These are phyloP conservation scores for Drosophila meridionalis DNA, from an alignment of 2,888 invertebrate genomes.

Conservation along the genomic window DNA sequence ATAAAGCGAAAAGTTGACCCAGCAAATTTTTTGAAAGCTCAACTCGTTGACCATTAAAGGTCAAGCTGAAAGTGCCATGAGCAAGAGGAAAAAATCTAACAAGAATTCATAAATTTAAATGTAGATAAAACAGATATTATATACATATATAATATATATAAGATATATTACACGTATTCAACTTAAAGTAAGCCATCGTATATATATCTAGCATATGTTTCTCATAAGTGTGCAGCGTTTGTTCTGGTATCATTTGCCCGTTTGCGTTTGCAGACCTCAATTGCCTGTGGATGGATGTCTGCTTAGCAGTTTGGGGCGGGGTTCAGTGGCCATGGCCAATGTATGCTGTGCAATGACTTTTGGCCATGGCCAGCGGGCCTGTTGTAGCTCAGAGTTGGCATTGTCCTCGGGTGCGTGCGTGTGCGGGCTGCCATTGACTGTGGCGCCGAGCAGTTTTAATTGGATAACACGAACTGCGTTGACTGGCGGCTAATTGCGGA, in stretches of 20 bases:
- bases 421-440: conserved; percentile 15
- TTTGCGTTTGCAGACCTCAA: conserved; percentile 1
- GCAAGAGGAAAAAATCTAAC: background rate
- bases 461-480: conserved; percentile 50
- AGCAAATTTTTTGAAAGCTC: conserved; percentile 15
- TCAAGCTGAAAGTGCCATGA: conserved; percentile 5
- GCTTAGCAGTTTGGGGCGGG: conserved; percentile 6
- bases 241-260: conserved; percentile 8
- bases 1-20: conserved; percentile 32
- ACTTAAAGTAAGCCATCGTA: background rate
- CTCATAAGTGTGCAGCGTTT: background rate
- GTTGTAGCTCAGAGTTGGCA: conserved; percentile 17
- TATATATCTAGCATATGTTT: background rate
- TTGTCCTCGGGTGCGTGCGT: conserved; percentile 21
- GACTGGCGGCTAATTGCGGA: conserved; percentile 60
- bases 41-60: conserved; percentile 24
- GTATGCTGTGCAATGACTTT: conserved; percentile 32
- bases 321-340: conserved; percentile 25
- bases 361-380: conserved; percentile 26
- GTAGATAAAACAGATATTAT: background rate
- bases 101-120: background rate
- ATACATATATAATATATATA: background rate
- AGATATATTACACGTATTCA: background rate
- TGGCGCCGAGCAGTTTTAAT: conserved; percentile 46
- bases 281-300: conserved; percentile 11